These are phyloP conservation scores for Brevimyrus niger DNA, from an alignment of 2,113 vertebrate species.

Conservation along the genomic window DNA sequence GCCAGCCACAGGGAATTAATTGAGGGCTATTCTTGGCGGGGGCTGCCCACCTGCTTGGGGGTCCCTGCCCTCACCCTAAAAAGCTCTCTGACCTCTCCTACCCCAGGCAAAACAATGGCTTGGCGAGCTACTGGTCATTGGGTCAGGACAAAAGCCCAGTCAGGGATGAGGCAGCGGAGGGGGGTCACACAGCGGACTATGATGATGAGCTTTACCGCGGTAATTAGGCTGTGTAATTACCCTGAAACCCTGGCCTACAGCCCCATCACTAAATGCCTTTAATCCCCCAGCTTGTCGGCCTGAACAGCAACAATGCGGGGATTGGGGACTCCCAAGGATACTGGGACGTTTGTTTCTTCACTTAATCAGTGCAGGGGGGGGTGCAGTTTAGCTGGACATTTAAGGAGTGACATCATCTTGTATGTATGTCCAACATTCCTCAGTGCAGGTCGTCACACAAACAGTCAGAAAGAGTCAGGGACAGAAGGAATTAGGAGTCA, in stretches of 20 bases:
- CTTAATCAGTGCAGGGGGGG: not conserved
- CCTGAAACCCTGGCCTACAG: constrained; percentile 20
- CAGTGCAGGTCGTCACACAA: not conserved
- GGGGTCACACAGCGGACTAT: constrained; percentile 52
- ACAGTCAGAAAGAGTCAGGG: not conserved
- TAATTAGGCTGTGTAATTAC: constrained; percentile 58
- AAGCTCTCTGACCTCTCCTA: constrained; percentile 40
- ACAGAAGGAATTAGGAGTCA: not conserved
- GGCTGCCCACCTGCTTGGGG: constrained; percentile 46
- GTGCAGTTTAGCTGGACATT: not conserved
- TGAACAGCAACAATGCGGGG: constrained; percentile 9
- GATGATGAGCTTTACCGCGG: constrained; percentile 53
- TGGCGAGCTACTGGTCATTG: constrained; percentile 41
- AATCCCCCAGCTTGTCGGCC: constrained; percentile 7
- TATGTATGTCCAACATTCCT: not conserved
- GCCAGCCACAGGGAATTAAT: constrained; percentile 66
- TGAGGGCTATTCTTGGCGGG: constrained; percentile 55
- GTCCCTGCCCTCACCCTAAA: constrained; percentile 40
- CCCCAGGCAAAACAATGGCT: constrained; percentile 28
- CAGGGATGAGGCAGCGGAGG: constrained; percentile 26
- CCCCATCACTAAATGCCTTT: constrained; percentile 34
- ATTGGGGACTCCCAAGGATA: not conserved
- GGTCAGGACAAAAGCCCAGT: constrained; percentile 47
- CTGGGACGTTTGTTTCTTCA: constrained; percentile 24
- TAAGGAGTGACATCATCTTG: not conserved